Base-by-base conservation (phyloP, 2,797 vertebrate genomes). In the Cirrhinus mrigala region DNA sequence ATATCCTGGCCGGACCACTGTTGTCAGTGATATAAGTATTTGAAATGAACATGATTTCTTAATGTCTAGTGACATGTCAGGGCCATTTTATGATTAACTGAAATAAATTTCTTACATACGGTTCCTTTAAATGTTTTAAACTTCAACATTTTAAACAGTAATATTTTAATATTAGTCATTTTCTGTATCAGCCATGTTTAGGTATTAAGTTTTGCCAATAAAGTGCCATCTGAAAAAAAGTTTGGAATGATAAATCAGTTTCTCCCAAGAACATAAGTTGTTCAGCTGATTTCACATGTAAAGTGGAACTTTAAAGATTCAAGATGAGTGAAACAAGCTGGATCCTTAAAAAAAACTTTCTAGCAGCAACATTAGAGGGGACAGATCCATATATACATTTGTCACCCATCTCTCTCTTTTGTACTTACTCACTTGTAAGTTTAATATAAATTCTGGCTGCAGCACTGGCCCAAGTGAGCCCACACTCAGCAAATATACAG, bases 401-500 rank as follows among this genome's bases (percentile, higher is more conserved):
- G n/a, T 81, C 44, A 46, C 60, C 73, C 9, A 44, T 44, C 37
- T 58, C 7, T 58, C 58, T 29, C 62, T 48, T 79, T 78, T 66
- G 3, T 79, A 73, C 83, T 68, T 76, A 83, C 79, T 79, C 37
- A 56, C 48, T 71, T 62, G 52, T 44, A 58, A n/a, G 33, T 29
- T 69, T 77, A 68, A 44, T 69, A n/a, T 15, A 62, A 69, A 40
- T 74, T 76, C 76, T 54, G 81, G 69, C 84, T 69, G 68, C 81
- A 56, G 69, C 8, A 37, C n/a, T 37, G 52, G 78, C 86, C 60
- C 40, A 76, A 56, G 37, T 82, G 44, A 87, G 14, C 64, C n/a
- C 14, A 58, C 7, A 40, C 79, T 85, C 62, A 78, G 79, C 82
- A 84, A 70, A 60, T 69, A 44, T 20, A 68, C 78, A 77, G 73